Evolutionary conservation across 2,888 invertebrate genomes (phyloP).

Genomic region (Andrena haemorrhoa): DNA sequence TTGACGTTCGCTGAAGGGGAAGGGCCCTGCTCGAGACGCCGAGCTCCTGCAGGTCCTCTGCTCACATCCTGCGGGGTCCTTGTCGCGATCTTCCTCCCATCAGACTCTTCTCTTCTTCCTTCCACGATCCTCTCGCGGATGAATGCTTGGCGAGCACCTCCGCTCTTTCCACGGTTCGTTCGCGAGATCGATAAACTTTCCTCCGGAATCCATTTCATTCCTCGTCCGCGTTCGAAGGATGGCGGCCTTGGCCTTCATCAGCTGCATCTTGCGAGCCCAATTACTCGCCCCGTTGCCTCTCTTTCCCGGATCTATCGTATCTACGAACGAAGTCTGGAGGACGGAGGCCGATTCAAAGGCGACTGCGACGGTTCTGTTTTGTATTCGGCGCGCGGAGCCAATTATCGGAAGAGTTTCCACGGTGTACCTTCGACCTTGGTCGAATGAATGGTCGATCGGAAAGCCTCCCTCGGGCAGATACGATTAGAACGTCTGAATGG

Average conservation of each 20-base stretch:
- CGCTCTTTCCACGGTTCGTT: no score
- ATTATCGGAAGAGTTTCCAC: constrained; percentile 67
- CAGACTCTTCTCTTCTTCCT: background rate
- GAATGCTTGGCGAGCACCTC: no score
- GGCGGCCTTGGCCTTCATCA: background rate
- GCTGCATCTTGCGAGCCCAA: background rate
- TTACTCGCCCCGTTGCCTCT: background rate
- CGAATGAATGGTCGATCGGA: constrained; percentile 65
- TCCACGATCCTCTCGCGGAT: background rate
- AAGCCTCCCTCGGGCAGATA: constrained; percentile 54
- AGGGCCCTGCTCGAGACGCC: constrained; percentile 12
- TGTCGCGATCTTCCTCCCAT: background rate
- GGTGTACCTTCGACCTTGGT: constrained; percentile 61
- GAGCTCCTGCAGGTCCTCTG: background rate
- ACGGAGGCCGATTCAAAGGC: constrained; percentile 28
- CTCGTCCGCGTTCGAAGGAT: background rate
- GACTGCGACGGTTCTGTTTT: constrained; percentile 48
- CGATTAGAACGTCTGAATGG: constrained; percentile 64
- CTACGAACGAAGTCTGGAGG: constrained; percentile 13
- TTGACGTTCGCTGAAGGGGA: constrained; percentile 25
- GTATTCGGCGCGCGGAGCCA: constrained; percentile 66
- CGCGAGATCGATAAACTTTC: background rate
- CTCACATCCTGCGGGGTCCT: background rate
- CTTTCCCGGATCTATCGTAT: background rate
- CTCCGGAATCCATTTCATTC: background rate